Evolutionary conservation across 30 jellyfish, hydroid and myxozoan species (phyloP).

Genomic region (Aurelia sp.): DNA sequence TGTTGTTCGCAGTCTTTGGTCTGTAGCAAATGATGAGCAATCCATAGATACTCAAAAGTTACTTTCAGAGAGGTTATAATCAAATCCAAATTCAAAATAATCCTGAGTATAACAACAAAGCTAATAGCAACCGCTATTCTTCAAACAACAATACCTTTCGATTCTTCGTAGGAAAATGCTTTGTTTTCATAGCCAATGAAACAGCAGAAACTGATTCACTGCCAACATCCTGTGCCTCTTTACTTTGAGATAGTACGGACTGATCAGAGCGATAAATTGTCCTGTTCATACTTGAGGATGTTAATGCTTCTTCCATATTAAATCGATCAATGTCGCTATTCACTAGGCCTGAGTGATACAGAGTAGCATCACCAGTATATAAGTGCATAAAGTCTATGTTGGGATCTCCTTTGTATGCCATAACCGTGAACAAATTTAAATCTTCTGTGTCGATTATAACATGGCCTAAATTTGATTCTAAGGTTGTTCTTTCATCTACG

Average conservation of each 20-base stretch:
- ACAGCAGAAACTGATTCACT: constrained; percentile 73
- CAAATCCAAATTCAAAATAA: too few species aligned
- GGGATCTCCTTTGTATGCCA: constrained; percentile 88
- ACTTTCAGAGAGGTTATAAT: too few species aligned
- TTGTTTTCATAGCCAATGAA: constrained; percentile 81
- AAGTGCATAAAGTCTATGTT: constrained; percentile 69
- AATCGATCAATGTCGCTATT: constrained; percentile 36
- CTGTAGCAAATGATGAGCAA: too few species aligned
- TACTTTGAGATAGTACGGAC: constrained; percentile 55
- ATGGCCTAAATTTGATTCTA: constrained; percentile 64
- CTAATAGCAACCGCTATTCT: too few species aligned
- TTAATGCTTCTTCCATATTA: constrained; percentile 82
- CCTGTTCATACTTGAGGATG: constrained; percentile 7
- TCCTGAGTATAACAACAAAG: too few species aligned
- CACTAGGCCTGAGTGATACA: constrained; percentile 62
- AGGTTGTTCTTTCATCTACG: too few species aligned
- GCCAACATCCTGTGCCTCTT: constrained; percentile 70
- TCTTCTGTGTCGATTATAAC: constrained; percentile 75
- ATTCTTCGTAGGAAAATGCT: constrained; percentile 50
- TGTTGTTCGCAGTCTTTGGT: too few species aligned
- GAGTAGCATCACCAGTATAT: constrained; percentile 67
- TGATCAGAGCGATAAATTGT: constrained; percentile 84
- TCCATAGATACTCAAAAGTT: too few species aligned
- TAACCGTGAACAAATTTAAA: constrained; percentile 76
- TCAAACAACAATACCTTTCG: constrained; percentile 46